Conservation (phyloP, 2,113 vertebrate species). For the Xyrauchen texanus region DNA sequence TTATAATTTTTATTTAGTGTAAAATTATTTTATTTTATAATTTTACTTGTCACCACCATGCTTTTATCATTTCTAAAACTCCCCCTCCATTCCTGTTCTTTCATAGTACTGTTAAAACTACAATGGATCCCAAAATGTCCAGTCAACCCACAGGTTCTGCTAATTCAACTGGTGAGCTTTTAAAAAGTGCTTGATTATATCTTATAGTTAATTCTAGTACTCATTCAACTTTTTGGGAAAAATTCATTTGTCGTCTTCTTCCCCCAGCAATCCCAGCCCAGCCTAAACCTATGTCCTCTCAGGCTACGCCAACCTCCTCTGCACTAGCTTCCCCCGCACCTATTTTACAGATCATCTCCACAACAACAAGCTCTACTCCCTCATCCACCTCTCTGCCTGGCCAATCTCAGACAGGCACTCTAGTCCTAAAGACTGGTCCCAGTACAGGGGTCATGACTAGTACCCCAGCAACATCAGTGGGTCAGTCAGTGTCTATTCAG, state of each 20-base stretch:
- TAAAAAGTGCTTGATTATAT: not conserved
- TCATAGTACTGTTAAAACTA: slow-evolving; percentile 69
- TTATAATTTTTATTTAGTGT: no score
- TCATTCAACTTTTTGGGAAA: not conserved
- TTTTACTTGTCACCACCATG: no score
- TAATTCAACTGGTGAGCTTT: slow-evolving; percentile 64
- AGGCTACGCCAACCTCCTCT: slow-evolving; percentile 46
- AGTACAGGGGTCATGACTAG: slow-evolving; percentile 48
- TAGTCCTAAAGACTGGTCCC: slow-evolving; percentile 68
- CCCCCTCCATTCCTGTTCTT: slow-evolving; percentile 23
- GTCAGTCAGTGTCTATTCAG: slow-evolving; percentile 64
- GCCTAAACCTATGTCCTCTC: slow-evolving; percentile 50
- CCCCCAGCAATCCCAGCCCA: slow-evolving; percentile 45
- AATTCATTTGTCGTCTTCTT: no score
- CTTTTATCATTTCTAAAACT: not conserved
- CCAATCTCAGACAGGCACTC: slow-evolving; percentile 68
- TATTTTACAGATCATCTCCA: slow-evolving; percentile 70
- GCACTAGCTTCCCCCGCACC: slow-evolving; percentile 66
- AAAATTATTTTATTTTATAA: no score
- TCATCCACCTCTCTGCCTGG: slow-evolving; percentile 64
- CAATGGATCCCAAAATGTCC: slow-evolving; percentile 67
- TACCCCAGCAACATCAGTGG: slow-evolving; percentile 58
- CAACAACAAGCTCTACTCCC: slow-evolving; percentile 58
- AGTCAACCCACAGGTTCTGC: slow-evolving; percentile 42
- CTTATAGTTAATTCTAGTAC: no score